These are phyloP conservation scores for Panthera tigris DNA, from an alignment of 2,113 vertebrate species.

Conservation along the genomic window DNA sequence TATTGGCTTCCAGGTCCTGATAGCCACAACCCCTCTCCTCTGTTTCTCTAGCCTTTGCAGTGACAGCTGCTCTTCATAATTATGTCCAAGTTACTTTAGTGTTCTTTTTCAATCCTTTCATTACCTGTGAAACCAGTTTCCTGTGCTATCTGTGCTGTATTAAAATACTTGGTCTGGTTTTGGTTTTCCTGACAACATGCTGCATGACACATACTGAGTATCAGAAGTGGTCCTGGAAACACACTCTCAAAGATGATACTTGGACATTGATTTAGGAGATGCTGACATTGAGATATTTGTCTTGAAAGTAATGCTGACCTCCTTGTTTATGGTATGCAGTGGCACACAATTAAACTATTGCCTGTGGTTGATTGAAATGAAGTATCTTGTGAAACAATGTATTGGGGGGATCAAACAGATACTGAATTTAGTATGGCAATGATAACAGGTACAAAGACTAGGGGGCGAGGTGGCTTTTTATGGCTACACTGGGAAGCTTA, in stretches of 20 bases:
- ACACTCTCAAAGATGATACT: background rate
- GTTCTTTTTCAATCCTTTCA: background rate
- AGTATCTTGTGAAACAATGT: background rate
- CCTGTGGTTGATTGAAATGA: slow-evolving; percentile 12
- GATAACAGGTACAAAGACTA: background rate
- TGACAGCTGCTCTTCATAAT: background rate
- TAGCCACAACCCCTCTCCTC: background rate
- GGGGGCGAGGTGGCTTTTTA: background rate
- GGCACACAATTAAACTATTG: background rate
- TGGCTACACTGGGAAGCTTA: background rate
- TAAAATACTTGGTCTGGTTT: slow-evolving; percentile 27
- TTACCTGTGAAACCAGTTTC: background rate
- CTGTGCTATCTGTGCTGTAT: background rate
- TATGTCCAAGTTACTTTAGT: background rate
- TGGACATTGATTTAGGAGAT: background rate
- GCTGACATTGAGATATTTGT: background rate
- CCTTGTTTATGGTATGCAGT: background rate
- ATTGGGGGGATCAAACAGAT: background rate
- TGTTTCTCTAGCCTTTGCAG: background rate
- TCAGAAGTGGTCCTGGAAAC: background rate
- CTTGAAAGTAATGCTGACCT: background rate
- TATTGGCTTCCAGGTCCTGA: background rate
- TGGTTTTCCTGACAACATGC: background rate
- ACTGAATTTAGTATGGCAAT: background rate
- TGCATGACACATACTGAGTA: background rate